These are phyloP conservation scores for Stenoptilia bipunctidactyla DNA, from an alignment of 2,888 invertebrate genomes.

Conservation along the genomic window DNA sequence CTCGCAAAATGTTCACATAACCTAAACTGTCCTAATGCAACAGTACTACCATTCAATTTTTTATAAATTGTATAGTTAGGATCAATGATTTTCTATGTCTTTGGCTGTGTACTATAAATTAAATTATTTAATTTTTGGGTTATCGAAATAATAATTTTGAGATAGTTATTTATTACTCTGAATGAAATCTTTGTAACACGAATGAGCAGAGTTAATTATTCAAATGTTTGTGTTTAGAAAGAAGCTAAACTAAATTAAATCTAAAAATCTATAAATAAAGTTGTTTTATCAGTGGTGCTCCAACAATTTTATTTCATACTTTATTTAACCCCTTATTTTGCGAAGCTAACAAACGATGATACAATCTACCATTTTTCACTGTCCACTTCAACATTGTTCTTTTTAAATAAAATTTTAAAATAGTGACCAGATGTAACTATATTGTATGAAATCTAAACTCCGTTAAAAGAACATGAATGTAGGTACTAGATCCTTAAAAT, in stretches of 20 bases:
- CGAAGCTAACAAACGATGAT: constrained; percentile 42
- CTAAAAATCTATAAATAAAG: constrained; percentile 62
- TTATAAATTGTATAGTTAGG: constrained; percentile 50
- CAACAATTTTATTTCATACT: constrained; percentile 33
- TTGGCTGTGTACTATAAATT: constrained; percentile 64
- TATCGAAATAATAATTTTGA: constrained; percentile 55
- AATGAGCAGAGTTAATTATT: constrained; percentile 26
- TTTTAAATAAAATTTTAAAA: too few species aligned
- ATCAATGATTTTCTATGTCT: constrained; percentile 62
- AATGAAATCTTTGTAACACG: constrained; percentile 45
- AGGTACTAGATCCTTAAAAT: too few species aligned
- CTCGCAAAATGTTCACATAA: constrained; percentile 73
- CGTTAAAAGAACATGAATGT: too few species aligned
- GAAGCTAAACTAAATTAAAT: constrained; percentile 42
- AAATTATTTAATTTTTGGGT: constrained; percentile 41
- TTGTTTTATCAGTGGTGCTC: constrained; percentile 51
- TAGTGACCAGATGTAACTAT: too few species aligned
- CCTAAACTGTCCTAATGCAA: constrained; percentile 45
- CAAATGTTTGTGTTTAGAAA: constrained; percentile 63
- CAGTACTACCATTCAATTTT: constrained; percentile 29
- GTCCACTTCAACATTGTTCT: too few species aligned
- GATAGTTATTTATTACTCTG: constrained; percentile 52
- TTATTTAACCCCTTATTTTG: constrained; percentile 29
- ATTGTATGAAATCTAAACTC: too few species aligned
- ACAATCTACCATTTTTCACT: constrained; percentile 59